Base-by-base conservation (phyloP, 2,113 vertebrate species). In the Uropsilus gracilis region DNA sequence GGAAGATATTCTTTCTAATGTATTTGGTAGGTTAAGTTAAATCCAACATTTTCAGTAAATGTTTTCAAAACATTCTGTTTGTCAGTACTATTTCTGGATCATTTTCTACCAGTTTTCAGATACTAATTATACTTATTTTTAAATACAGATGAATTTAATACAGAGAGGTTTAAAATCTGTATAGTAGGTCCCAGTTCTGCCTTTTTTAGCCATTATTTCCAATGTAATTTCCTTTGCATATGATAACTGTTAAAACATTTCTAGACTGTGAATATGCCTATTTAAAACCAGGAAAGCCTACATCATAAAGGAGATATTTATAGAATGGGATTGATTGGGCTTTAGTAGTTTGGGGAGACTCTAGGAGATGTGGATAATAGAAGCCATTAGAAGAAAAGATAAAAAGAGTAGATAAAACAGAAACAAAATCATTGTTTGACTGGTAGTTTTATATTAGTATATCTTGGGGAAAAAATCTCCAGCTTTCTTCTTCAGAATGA, bases 191-290 rank as follows among this genome's bases (percentile, higher is more conserved):
- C 46, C 5, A 8, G 12, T 64, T 69, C 59, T 94, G 50, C 26
- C 42, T 86, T 88, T 86, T 50, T 55, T 55, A 76, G 69, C 55
- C 85, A 87, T 76, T 64, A n/a, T 46, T 42, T 24, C 63, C 88
- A 55, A 61, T 82, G 61, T 93, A 68, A 91, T 94, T 94, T 91
- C 61, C 86, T 28, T 93, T 55, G 32, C 92, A 86, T 95, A 34
- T 93, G 90, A 94, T 77, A 96, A 94, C 95, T 82, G 91, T 94
- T 96, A 94, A 89, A 83, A 80, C 84, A 89, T 84, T 75, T 93
- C 57, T 82, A 72, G 48, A 77, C 48, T 30, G 32, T 24, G 34
- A 91, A 44, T 57, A 61, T 94, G 34, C 84, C 93, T 90, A 76
- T 96, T 91, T 81, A 59, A 96, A 90, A 69, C 53, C 10, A 32